phyloP scores from a whole-genome alignment of 1,140 invertebrate genomes.

The Micrasema minimum region DNA sequence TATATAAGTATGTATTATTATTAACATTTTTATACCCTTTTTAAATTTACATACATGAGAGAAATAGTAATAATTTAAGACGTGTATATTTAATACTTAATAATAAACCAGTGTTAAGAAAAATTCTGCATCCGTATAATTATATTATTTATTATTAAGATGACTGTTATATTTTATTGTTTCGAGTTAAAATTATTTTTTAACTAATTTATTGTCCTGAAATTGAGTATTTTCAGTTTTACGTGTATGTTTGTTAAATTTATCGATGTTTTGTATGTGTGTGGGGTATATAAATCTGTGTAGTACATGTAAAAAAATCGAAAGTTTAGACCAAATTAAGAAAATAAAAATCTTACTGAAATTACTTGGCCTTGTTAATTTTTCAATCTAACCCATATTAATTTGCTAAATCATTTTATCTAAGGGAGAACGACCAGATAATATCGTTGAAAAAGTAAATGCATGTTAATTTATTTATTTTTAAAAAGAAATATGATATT shows the following conservation, averaged over 20 bases:
- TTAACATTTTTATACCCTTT: too few relatives aligned
- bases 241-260: slow-evolving; percentile 32
- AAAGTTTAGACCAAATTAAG: slow-evolving; percentile 53
- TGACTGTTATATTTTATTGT: slow-evolving; percentile 21
- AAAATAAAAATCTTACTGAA: slow-evolving; percentile 50
- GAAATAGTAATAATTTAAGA: too few relatives aligned
- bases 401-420: too few relatives aligned
- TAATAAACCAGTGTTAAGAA: slow-evolving; percentile 4
- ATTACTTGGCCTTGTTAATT: slow-evolving; percentile 3
- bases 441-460: too few relatives aligned
- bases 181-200: slow-evolving; percentile 12
- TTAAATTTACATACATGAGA: too few relatives aligned
- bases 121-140: slow-evolving; percentile 3
- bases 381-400: too few relatives aligned
- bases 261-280: slow-evolving; percentile 37
- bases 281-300: slow-evolving; percentile 38
- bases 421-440: too few relatives aligned
- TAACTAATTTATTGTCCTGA: slow-evolving; percentile 8
- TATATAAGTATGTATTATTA: too few relatives aligned
- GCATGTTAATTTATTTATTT: too few relatives aligned
- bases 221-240: slow-evolving; percentile 26
- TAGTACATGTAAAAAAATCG: slow-evolving; percentile 51
- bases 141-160: slow-evolving; percentile 19
- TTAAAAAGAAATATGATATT: too few relatives aligned
- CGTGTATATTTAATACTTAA: too few relatives aligned